Conservation (phyloP, 23 tunicate species). For the Pegea sp. region DNA sequence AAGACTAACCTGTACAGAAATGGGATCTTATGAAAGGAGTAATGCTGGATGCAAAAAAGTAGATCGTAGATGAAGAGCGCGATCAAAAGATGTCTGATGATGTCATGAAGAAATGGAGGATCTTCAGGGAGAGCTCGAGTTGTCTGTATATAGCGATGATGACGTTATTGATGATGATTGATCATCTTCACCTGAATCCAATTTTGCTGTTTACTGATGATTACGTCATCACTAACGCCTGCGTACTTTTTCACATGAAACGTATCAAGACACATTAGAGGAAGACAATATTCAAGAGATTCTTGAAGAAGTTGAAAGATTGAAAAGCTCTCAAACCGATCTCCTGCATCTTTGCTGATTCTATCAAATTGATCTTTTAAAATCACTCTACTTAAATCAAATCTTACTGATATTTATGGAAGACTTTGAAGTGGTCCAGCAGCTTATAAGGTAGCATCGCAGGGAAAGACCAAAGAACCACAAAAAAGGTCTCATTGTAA, state of each 20-base stretch:
- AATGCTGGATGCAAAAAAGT: constrained; percentile 42
- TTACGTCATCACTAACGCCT: constrained; percentile 34
- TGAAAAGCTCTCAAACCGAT: constrained; percentile 1
- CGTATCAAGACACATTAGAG: constrained; percentile 48
- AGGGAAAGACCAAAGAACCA: constrained; percentile 20
- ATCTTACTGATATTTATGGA: constrained; percentile 25
- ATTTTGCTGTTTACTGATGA: constrained; percentile 11
- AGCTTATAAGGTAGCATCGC: constrained; percentile 11
- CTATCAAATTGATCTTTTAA: too few relatives aligned
- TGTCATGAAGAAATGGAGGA: constrained; percentile 35
- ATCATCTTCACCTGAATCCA: constrained; percentile 64
- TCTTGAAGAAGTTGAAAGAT: constrained; percentile 4
- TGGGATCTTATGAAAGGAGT: constrained; percentile 26
- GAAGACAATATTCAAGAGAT: constrained; percentile 34
- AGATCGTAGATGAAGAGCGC: constrained; percentile 49
- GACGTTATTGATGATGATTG: background rate
- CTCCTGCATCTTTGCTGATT: constrained; percentile 7
- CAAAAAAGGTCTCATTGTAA: constrained; percentile 43
- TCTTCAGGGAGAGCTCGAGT: constrained; percentile 50
- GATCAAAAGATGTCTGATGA: constrained; percentile 32
- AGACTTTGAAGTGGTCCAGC: constrained; percentile 4
- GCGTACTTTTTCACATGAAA: constrained; percentile 65
- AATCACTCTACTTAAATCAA: background rate
- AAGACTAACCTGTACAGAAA: constrained; percentile 68
- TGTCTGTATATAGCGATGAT: constrained; percentile 6